Base-by-base conservation (phyloP, 2,797 vertebrate species). In the Helostoma temminkii region DNA sequence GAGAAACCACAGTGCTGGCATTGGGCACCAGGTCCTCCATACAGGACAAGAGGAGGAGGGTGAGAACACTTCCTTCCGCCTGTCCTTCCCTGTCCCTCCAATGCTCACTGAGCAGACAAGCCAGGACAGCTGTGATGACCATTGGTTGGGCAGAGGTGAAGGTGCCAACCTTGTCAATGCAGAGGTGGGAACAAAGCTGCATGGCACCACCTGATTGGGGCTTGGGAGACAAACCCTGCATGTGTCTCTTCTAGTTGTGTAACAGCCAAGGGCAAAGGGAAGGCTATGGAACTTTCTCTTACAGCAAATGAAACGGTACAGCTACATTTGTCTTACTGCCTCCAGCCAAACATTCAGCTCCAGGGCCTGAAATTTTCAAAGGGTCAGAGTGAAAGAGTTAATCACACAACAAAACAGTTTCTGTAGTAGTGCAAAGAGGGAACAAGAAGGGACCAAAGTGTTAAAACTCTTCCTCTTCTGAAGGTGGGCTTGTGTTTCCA, bases 11-110 rank as follows among this genome's bases (percentile, higher is more conserved):
- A 58, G 86, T 16, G 50, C 70, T 19, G 32, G 81, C 65, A 45
- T 22, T 12, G 10, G 86, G 80, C 83, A 75, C 74, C 32, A 72
- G 81, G 76, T 85, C 84, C 85, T 83, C 80, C 80, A 71, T 76
- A 74, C 89, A 66, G 83, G 78, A 84, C 74, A 65, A 48, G 74
- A 74, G 68, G 74, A 68, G 68, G 70, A 83, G 75, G 83, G 78
- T 69, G 71, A 80, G 86, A 85, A 80, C 84, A 85, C 81, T 90
- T 91, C 89, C 87, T 87, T 91, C 90, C 83, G 55, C 76, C 66
- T 85, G 88, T 89, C 86, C 88, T 84, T 85, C 71, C 74, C 70
- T 78, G 85, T 89, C 83, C 81, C 74, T 82, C 81, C 74, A n/a
- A 59, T 56, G 80, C 81, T 91, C 83, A 72, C 42, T 88, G 87